Conservation (phyloP, 2,888 invertebrate genomes). For the Ramazzottius varieornatus region DNA sequence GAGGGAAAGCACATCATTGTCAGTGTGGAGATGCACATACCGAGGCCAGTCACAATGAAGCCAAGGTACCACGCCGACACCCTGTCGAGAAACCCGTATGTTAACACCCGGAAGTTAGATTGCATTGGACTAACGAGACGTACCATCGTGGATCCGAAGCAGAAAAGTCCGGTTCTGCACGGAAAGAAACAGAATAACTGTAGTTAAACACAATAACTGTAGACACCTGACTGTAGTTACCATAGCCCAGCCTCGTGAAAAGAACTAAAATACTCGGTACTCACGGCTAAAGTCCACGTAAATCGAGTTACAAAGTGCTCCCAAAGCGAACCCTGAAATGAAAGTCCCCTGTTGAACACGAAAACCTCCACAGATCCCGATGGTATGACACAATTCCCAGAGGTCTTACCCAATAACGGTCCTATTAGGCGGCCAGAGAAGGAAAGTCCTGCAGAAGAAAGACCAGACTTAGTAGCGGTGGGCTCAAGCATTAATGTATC, state of each 20-base stretch:
- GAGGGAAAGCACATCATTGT: constrained; percentile 1
- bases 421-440: background rate
- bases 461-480: background rate
- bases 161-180: background rate
- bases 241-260: too few relatives aligned
- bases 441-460: background rate
- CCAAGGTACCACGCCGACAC: background rate
- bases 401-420: background rate
- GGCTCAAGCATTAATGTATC: too few relatives aligned
- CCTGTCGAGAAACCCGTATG: too few relatives aligned
- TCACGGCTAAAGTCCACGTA: background rate
- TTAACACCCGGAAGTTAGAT: too few relatives aligned
- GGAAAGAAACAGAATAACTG: background rate
- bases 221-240: background rate
- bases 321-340: background rate
- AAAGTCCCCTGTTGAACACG: too few relatives aligned
- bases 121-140: too few relatives aligned
- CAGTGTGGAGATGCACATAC: background rate
- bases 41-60: background rate
- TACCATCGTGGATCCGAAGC: background rate
- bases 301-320: background rate
- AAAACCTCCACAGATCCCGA: too few relatives aligned
- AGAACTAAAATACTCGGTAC: too few relatives aligned
- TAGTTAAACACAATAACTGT: too few relatives aligned
- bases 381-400: too few relatives aligned